Percentiles rank a stretch among this genome's conserved stretches.
phyloP scores from a whole-genome alignment of 1,140 invertebrate species.

The Aplysia californica region DNA sequence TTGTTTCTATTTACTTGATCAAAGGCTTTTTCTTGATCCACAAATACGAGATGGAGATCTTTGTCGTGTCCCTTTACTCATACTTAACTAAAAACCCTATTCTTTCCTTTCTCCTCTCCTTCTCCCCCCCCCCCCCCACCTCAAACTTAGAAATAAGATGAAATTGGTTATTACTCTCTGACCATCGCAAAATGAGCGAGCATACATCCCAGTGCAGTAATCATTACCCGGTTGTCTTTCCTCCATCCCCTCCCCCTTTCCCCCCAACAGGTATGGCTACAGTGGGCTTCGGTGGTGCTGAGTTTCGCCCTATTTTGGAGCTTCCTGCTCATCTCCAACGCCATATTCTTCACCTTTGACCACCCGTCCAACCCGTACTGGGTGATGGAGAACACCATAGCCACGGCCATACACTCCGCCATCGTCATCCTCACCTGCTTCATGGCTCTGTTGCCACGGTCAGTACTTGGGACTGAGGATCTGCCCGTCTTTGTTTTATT shows the following conservation, averaged over 20 bases:
- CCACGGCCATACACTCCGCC: constrained; percentile 82
- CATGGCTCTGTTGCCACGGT: constrained; percentile 88
- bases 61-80: no score
- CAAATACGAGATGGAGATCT: no score
- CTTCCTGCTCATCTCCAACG: constrained; percentile 87
- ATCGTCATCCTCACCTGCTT: constrained; percentile 78
- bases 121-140: background rate
- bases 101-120: background rate
- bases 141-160: background rate
- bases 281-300: constrained; percentile 79
- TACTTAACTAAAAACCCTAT: no score
- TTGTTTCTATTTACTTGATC: no score
- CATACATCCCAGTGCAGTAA: no score
- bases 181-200: no score
- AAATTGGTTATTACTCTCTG: no score
- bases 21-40: no score
- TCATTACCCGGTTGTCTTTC: no score
- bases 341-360: constrained; percentile 82
- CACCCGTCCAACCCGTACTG: constrained; percentile 77
- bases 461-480: constrained; percentile 44
- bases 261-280: constrained; percentile 85
- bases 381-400: constrained; percentile 84
- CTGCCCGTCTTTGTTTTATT: background rate
- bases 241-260: no score
- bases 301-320: constrained; percentile 86